Percentiles rank a stretch among this genome's conserved stretches.
Conservation (phyloP, 30 jellyfish, hydroid and myxozoan species). For the Sanderia malayensis region DNA sequence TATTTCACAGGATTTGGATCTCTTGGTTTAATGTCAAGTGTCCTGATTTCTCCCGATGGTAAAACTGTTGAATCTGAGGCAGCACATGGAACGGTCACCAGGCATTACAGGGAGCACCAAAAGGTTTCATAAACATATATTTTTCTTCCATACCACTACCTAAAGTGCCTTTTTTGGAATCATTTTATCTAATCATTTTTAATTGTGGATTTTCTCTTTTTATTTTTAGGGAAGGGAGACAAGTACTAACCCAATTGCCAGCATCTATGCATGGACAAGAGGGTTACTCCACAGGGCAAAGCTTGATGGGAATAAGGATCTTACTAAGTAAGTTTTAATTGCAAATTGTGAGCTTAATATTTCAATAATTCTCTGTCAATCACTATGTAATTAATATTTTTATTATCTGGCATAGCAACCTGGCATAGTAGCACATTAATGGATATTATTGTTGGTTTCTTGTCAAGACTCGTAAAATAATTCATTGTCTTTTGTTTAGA, state of each 20-base stretch:
- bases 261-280: constrained; percentile 98
- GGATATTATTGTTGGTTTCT: not conserved
- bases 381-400: not conserved
- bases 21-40: constrained; percentile 97
- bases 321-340: constrained; percentile 57
- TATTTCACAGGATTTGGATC: constrained; percentile 92
- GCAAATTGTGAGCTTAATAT: not conserved
- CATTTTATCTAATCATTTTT: no score
- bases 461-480: no score
- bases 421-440: not conserved
- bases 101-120: constrained; percentile 96
- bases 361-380: not conserved
- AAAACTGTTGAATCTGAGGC: constrained; percentile 98
- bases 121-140: no score
- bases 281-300: constrained; percentile 97
- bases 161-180: no score
- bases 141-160: no score
- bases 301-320: constrained; percentile 91
- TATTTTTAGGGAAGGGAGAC: constrained; percentile 81
- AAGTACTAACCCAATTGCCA: constrained; percentile 97
- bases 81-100: constrained; percentile 99
- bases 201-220: constrained; percentile 1
- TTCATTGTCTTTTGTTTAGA: no score
- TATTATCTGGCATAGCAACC: not conserved
- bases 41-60: constrained; percentile 96